Percentiles rank a stretch among this genome's conserved stretches.
Conservation (phyloP, 2,888 invertebrate species). For the Calameuta idolon region DNA sequence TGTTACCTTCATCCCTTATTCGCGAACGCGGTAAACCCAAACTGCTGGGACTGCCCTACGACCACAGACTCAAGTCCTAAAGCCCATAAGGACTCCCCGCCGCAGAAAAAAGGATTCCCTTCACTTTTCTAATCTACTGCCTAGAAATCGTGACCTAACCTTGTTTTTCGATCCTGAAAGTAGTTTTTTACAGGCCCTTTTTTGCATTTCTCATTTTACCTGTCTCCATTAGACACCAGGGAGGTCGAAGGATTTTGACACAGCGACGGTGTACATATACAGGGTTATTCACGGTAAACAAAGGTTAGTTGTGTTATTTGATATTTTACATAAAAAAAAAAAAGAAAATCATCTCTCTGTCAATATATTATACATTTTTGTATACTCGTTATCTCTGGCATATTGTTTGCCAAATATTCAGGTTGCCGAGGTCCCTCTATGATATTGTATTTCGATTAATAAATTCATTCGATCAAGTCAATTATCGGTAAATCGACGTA, state of each 20-base stretch:
- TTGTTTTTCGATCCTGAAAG: not conserved
- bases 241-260: not conserved
- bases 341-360: not conserved
- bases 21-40: not conserved
- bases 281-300: no score
- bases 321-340: not conserved
- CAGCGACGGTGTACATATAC: not conserved
- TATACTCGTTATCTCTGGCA: not conserved
- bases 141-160: not conserved
- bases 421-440: not conserved
- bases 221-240: not conserved
- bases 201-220: not conserved
- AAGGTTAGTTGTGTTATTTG: not conserved
- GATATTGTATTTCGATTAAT: not conserved
- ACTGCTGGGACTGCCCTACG: not conserved
- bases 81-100: not conserved
- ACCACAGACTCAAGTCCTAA: not conserved
- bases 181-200: not conserved
- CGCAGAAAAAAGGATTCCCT: not conserved
- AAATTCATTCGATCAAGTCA: not conserved
- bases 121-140: conserved; percentile 2
- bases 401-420: not conserved
- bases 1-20: not conserved
- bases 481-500: not conserved
- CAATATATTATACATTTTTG: not conserved